Percentiles rank a stretch among this genome's conserved stretches.
Conservation (phyloP, 2,888 invertebrate species). For the Thereva unica region DNA sequence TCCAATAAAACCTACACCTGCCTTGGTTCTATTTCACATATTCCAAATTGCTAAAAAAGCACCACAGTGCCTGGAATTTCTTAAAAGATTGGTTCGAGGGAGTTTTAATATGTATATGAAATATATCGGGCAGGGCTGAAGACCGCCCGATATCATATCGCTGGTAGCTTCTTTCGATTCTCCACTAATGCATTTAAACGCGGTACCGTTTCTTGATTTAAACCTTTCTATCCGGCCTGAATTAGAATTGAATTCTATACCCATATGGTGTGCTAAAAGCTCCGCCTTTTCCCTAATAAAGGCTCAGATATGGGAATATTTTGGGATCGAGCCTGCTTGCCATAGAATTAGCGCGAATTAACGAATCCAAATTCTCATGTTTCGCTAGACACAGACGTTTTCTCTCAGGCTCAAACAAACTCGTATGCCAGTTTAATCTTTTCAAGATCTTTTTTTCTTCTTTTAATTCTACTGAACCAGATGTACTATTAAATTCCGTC, state of each 20-base stretch:
- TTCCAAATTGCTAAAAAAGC: too few species aligned
- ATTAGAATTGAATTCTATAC: constrained; percentile 5
- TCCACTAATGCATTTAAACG: constrained; percentile 6
- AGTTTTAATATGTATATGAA: too few species aligned
- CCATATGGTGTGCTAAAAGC: background rate
- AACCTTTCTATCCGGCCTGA: background rate
- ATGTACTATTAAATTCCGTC: too few species aligned
- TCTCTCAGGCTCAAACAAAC: constrained; percentile 1
- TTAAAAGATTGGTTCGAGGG: too few species aligned
- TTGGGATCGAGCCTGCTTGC: constrained; percentile 1
- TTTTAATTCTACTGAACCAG: too few species aligned
- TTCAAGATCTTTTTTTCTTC: constrained; percentile 1
- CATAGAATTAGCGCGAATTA: constrained; percentile 2
- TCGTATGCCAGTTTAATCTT: constrained; percentile 1
- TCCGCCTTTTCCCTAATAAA: background rate
- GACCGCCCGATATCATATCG: background rate
- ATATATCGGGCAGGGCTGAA: background rate
- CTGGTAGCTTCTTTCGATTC: constrained; percentile 2
- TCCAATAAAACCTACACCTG: too few species aligned
- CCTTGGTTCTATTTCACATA: too few species aligned
- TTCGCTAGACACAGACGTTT: constrained; percentile 1
- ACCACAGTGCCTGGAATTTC: too few species aligned
- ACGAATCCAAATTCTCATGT: constrained; percentile 4
- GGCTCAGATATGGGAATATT: constrained; percentile 3
- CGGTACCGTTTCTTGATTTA: background rate